These are phyloP conservation scores for Campaea margaritaria DNA, from an alignment of 2,888 invertebrate species.

Conservation along the genomic window DNA sequence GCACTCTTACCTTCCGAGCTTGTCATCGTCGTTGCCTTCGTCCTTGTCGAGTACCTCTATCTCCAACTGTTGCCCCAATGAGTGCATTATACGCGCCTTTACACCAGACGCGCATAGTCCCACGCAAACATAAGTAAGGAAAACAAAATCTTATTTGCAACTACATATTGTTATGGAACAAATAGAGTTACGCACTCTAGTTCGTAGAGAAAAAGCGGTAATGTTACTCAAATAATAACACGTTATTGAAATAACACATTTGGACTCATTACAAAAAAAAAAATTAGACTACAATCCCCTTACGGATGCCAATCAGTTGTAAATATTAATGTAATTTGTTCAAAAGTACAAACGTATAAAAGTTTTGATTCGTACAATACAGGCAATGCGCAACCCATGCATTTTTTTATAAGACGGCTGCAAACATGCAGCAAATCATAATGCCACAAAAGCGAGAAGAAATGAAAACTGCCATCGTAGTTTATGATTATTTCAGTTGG, in stretches of 20 bases:
- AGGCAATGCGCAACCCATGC: not conserved
- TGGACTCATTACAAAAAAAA: not conserved
- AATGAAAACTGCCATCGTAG: not conserved
- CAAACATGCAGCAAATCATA: not conserved
- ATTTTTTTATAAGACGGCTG: not conserved
- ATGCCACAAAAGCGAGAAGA: not conserved
- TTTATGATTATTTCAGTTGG: no score
- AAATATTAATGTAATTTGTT: conserved; percentile 8
- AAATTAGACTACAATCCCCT: not conserved
- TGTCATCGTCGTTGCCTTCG: conserved; percentile 93
- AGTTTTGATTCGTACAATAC: not conserved
- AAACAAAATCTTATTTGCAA: conserved; percentile 78
- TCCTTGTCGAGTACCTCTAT: conserved; percentile 95
- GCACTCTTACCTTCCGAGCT: conserved; percentile 92
- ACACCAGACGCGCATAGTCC: conserved; percentile 65
- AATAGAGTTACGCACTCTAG: conserved; percentile 41
- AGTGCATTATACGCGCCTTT: conserved; percentile 85
- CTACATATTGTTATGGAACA: conserved; percentile 45
- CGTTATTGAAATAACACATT: conserved; percentile 3
- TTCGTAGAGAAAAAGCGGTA: conserved; percentile 39
- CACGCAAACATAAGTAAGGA: conserved; percentile 78
- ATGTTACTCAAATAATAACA: conserved; percentile 37
- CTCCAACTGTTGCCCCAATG: conserved; percentile 90
- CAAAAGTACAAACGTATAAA: not conserved
- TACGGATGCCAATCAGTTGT: conserved; percentile 1